These are phyloP conservation scores for Coenobita brevimanus DNA, from an alignment of 1,140 invertebrate genomes.

Conservation along the genomic window DNA sequence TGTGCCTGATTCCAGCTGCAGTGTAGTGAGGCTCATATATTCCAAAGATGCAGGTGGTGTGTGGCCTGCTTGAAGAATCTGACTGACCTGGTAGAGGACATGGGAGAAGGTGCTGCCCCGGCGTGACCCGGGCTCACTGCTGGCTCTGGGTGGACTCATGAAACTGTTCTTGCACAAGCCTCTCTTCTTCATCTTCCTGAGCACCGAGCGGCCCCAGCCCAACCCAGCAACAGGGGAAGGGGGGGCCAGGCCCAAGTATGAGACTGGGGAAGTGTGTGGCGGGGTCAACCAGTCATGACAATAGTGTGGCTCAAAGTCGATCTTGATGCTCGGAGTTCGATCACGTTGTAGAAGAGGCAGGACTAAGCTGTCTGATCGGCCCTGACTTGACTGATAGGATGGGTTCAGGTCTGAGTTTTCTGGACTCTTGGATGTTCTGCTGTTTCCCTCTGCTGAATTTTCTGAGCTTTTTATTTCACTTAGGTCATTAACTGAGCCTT, in stretches of 20 bases:
- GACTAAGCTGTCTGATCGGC: neutral
- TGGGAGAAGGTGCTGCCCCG: conserved; percentile 47
- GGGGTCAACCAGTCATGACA: neutral
- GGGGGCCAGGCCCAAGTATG: neutral
- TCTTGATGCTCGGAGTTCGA: conserved; percentile 22
- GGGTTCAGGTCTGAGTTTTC: too few species aligned
- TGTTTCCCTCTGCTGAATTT: too few species aligned
- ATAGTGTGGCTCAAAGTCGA: conserved; percentile 2
- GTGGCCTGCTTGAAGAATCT: too few species aligned
- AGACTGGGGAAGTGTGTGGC: too few species aligned
- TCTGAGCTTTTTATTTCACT: too few species aligned
- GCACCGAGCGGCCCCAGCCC: neutral
- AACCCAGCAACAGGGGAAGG: neutral
- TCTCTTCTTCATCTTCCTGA: neutral
- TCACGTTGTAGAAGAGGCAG: neutral
- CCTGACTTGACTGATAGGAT: neutral
- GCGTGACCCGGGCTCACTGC: conserved; percentile 11
- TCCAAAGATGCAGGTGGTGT: too few species aligned
- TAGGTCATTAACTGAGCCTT: too few species aligned
- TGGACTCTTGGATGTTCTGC: too few species aligned
- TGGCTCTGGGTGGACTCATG: neutral
- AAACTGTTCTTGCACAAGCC: neutral
- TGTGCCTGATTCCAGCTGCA: too few species aligned
- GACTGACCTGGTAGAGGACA: conserved; percentile 54
- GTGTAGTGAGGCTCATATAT: too few species aligned